phyloP scores from a whole-genome alignment of 2,797 vertebrate genomes.

The Argya squamiceps region DNA sequence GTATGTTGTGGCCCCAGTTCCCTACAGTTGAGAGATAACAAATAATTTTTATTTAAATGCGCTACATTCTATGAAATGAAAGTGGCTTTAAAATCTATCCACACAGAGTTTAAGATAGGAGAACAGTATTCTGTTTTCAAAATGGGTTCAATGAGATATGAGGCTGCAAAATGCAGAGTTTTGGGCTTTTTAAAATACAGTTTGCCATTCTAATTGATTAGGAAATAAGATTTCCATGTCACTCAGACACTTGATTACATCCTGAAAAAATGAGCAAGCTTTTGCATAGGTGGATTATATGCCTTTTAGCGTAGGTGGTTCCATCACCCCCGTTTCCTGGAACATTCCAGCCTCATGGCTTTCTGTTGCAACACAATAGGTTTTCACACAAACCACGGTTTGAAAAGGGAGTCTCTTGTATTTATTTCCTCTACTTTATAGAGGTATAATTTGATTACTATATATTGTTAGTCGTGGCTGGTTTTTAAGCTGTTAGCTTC shows the following conservation, averaged over 20 bases:
- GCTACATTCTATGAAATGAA: neutral
- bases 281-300: neutral
- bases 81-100: neutral
- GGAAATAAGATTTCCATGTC: neutral
- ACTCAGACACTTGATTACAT: neutral
- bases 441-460: neutral
- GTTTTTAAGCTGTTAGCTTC: neutral
- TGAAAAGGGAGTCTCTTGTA: neutral
- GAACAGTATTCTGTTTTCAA: neutral
- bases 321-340: neutral
- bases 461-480: neutral
- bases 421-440: neutral
- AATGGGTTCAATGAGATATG: neutral
- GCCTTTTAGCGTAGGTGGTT: slow-evolving; percentile 2
- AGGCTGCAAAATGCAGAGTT: neutral
- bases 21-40: neutral
- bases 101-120: neutral
- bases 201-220: neutral
- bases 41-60: neutral
- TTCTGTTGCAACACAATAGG: neutral
- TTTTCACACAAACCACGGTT: neutral
- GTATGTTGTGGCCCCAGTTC: neutral
- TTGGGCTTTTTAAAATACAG: neutral
- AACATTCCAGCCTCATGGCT: neutral
- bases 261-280: neutral